Conservation (phyloP, 2,797 vertebrate species). For the Hydrolagus colliei region DNA sequence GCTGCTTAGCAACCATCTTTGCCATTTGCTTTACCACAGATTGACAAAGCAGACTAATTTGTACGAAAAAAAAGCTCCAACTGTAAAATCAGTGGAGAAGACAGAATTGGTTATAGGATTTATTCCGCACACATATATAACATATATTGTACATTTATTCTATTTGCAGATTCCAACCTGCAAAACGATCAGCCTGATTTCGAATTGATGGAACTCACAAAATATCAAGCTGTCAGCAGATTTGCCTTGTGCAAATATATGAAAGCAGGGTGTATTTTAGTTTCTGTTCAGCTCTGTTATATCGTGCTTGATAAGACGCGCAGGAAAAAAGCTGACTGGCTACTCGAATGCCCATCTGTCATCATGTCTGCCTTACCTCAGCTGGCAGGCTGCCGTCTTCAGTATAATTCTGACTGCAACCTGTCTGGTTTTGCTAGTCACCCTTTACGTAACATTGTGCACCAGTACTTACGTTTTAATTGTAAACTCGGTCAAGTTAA, state of each 20-base stretch:
- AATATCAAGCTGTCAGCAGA: neutral
- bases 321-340: neutral
- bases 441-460: neutral
- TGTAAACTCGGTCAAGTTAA: neutral
- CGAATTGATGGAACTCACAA: neutral
- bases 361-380: neutral
- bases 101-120: conserved; percentile 37
- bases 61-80: conserved; percentile 57
- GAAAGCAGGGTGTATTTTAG: neutral
- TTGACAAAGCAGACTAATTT: conserved; percentile 58
- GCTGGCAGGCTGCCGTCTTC: neutral
- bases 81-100: conserved; percentile 40
- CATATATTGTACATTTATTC: neutral
- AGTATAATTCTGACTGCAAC: neutral
- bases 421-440: neutral
- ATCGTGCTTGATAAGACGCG: neutral
- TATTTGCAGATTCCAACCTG: neutral
- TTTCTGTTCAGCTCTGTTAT: neutral
- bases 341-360: neutral
- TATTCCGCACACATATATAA: too few species aligned
- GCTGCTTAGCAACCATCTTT: conserved; percentile 85
- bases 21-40: conserved; percentile 75
- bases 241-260: neutral
- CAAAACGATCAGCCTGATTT: neutral
- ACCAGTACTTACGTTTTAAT: neutral